These are phyloP conservation scores for Lethenteron reissneri DNA, from an alignment of 2,113 vertebrate genomes.

Conservation along the genomic window DNA sequence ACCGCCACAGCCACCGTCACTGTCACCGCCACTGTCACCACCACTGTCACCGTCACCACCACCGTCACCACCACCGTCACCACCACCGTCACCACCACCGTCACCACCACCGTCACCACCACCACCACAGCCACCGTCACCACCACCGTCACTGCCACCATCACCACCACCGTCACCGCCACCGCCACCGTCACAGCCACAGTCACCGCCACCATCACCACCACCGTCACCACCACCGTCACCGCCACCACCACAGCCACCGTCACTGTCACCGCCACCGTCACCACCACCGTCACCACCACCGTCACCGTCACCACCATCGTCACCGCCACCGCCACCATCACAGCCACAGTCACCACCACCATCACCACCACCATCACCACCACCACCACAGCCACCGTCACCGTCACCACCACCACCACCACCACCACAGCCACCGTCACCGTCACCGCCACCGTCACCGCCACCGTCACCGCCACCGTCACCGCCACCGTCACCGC, in stretches of 20 bases:
- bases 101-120: not conserved
- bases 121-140: not conserved
- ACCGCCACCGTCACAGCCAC: not conserved
- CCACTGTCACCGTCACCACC: not conserved
- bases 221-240: not conserved
- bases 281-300: not conserved
- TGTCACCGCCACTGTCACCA: not conserved
- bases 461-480: not conserved
- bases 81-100: not conserved
- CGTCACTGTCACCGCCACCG: not conserved
- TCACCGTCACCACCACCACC: not conserved
- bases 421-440: not conserved
- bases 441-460: not conserved
- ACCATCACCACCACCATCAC: not conserved
- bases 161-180: not conserved
- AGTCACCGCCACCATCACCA: not conserved
- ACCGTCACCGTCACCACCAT: not conserved
- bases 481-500: not conserved
- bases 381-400: not conserved
- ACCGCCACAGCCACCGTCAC: not conserved
- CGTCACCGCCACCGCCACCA: not conserved
- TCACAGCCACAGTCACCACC: not conserved
- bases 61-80: not conserved
- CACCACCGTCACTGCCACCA: not conserved
- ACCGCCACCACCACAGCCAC: not conserved